phyloP scores from a whole-genome alignment of 2,888 invertebrate species.

The Cenopis cana region DNA sequence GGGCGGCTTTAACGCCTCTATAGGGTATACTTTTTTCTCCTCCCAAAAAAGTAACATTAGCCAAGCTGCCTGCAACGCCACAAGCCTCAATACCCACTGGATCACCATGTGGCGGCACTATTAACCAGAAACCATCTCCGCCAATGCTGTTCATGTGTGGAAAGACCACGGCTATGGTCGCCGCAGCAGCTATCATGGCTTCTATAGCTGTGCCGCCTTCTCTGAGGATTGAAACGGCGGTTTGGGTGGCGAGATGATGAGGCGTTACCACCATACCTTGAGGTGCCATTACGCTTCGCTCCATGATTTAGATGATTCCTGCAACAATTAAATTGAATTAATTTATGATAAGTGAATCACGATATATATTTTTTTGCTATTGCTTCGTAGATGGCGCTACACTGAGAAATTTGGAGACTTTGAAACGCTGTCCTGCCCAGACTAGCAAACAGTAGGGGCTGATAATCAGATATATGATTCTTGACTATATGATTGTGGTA shows the following conservation, averaged over 20 bases:
- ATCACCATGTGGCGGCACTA: slow-evolving; percentile 70
- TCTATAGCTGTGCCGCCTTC: slow-evolving; percentile 78
- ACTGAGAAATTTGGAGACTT: no score
- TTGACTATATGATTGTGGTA: no score
- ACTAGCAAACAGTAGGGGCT: no score
- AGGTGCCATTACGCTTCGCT: slow-evolving; percentile 63
- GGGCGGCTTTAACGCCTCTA: slow-evolving; percentile 69
- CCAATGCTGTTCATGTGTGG: slow-evolving; percentile 79
- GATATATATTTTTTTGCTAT: neutral
- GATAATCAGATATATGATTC: no score
- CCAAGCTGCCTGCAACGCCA: slow-evolving; percentile 71
- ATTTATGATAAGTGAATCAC: neutral
- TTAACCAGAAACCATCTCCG: slow-evolving; percentile 78
- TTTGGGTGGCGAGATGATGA: slow-evolving; percentile 75
- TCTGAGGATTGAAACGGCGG: slow-evolving; percentile 68
- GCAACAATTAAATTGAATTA: slow-evolving; percentile 46
- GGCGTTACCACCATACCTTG: slow-evolving; percentile 77
- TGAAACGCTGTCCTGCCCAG: no score
- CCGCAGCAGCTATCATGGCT: slow-evolving; percentile 76
- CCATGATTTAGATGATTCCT: slow-evolving; percentile 52
- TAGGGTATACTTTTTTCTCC: slow-evolving; percentile 63
- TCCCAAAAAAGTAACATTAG: slow-evolving; percentile 62
- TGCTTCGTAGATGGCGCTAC: neutral
- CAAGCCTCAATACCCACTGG: slow-evolving; percentile 76
- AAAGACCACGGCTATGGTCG: slow-evolving; percentile 74